Conservation (phyloP, 2,797 vertebrate genomes). For the Cetoscarus ocellatus region DNA sequence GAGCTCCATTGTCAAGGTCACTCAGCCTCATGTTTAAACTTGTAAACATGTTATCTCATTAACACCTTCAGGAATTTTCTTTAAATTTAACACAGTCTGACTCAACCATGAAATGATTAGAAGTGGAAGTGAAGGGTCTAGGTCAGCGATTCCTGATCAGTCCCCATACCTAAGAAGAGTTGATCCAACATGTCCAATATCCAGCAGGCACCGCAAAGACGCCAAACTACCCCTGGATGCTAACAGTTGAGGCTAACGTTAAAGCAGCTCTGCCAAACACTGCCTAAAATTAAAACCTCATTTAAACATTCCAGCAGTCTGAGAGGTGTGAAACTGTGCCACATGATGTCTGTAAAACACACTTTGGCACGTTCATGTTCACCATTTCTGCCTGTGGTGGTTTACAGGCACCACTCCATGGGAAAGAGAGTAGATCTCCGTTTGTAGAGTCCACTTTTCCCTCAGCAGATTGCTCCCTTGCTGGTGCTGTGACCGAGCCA, state of each 20-base stretch:
- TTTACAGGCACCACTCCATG: constrained; percentile 18
- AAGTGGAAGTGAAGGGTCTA: no score
- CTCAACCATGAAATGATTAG: no score
- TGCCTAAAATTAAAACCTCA: not conserved
- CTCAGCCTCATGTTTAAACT: no score
- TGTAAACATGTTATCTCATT: no score
- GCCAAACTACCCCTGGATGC: not conserved
- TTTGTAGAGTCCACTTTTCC: constrained; percentile 26
- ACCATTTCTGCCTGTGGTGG: constrained; percentile 1
- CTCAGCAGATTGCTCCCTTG: constrained; percentile 27
- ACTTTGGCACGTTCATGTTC: constrained; percentile 2
- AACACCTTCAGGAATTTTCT: no score
- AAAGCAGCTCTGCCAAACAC: not conserved
- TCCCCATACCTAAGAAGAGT: no score
- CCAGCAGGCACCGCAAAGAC: not conserved
- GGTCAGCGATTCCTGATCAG: no score
- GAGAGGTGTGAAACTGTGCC: not conserved
- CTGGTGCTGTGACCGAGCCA: constrained; percentile 29
- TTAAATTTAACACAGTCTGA: no score
- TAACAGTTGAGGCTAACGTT: not conserved
- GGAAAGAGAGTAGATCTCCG: constrained; percentile 21
- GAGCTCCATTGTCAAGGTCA: no score
- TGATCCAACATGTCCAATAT: not conserved
- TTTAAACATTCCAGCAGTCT: not conserved
- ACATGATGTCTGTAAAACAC: constrained; percentile 1